Evolutionary conservation across 1,140 invertebrate species (phyloP), one percentile per base, ranked within the genome.

Genomic region (Watersipora subatra): DNA sequence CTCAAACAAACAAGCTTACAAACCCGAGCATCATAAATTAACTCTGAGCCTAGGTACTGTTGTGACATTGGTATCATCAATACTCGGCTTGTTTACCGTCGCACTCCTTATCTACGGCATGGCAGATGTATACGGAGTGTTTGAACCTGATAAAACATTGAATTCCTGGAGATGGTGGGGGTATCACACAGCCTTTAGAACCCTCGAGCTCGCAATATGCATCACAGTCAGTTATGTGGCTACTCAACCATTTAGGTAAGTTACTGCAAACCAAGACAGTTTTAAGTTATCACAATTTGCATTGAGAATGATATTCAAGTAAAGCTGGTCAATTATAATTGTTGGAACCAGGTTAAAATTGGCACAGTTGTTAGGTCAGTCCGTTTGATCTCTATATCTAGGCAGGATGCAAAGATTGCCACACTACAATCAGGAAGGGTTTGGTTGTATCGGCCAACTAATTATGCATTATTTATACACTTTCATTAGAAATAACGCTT

Each of bases 141-240:
- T 89, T 3, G 74, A 83, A 75, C 79, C 85, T 70, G 71, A 63
- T 2, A 65, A 63, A 15, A 64, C 64, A 56, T 73, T 73, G n/a
- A 66, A 76, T 29, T 83, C 85, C 0, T 94, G 91, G 91, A 81
- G 92, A 2, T 89, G 91, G 83, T 93, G 90, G 89, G 87, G 88
- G 15, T 92, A 90, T 80, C 89, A 92, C 70, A 87, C 91, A 69
- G 87, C 87, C 1, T 83, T 92, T 28, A 83, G 91, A 22, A 80
- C 92, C 0, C 85, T 92, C 29, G 91, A 94, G 75, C 85, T 92
- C 25, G 85, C 86, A 0, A 87, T 93, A 69, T 89, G 90, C 68
- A 86, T 86, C 7, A 80, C 91, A 17, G 84, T 93, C 67, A 87
- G 87, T 0, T 92, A 89, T 84, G 89, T 91, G 1, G 87, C 88